These are phyloP conservation scores for Cydia splendana DNA, from an alignment of 1,140 invertebrate genomes.

Conservation along the genomic window DNA sequence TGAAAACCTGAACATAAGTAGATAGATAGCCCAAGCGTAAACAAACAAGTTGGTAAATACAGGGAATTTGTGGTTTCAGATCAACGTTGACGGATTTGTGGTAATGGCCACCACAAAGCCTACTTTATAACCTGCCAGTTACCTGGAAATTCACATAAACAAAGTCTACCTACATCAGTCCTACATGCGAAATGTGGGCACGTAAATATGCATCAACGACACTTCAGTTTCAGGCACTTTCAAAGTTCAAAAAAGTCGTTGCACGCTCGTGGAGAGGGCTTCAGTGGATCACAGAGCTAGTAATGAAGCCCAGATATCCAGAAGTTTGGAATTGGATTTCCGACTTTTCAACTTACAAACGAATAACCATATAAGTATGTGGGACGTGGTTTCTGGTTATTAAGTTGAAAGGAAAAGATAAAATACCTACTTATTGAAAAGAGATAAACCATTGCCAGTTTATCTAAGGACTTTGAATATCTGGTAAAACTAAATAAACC, in stretches of 20 bases:
- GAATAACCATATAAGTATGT: background rate
- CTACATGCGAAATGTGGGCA: background rate
- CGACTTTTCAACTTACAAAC: background rate
- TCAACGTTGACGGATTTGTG: conserved; percentile 7
- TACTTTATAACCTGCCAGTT: background rate
- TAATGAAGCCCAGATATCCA: conserved; percentile 11
- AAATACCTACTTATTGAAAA: no score
- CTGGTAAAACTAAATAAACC: background rate
- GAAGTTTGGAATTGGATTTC: background rate
- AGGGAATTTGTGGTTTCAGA: background rate
- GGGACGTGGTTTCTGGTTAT: background rate
- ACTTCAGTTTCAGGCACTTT: background rate
- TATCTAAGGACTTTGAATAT: no score
- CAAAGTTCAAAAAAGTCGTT: conserved; percentile 10
- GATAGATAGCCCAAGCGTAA: background rate
- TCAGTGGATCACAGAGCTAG: background rate
- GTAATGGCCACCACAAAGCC: background rate
- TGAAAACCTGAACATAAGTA: no score
- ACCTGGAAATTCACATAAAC: background rate
- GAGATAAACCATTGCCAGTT: no score
- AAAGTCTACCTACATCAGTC: background rate
- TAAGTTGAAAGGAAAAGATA: background rate
- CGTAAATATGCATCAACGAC: background rate
- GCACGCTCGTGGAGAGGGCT: background rate
- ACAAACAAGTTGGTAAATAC: background rate